Conservation (phyloP, 2,888 invertebrate genomes). For the Cyclophora albipunctata region DNA sequence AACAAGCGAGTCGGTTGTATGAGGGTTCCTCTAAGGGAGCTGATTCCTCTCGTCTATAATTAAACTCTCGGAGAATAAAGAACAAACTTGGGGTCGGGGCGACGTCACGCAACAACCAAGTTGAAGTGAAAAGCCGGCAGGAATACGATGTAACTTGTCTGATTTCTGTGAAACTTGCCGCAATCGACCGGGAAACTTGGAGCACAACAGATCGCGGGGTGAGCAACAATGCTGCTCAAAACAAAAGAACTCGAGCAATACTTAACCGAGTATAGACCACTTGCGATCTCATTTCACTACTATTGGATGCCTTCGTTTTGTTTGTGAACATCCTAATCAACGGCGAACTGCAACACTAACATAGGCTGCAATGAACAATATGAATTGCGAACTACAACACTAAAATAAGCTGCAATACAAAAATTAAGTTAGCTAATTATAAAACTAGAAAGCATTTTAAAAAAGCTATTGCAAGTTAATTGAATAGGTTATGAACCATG, state of each 20-base stretch:
- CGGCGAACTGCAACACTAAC: too few species aligned
- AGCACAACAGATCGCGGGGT: conserved; percentile 46
- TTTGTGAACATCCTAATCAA: conserved; percentile 4
- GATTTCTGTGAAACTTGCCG: conserved; percentile 54
- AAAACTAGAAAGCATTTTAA: too few species aligned
- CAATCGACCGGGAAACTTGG: conserved; percentile 55
- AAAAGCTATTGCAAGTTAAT: too few species aligned
- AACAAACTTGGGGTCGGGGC: conserved; percentile 55
- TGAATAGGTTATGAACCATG: too few species aligned
- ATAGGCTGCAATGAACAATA: too few species aligned
- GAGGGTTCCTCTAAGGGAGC: conserved; percentile 16
- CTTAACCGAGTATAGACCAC: conserved; percentile 32
- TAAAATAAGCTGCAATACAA: too few species aligned
- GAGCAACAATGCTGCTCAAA: conserved; percentile 55
- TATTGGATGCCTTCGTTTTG: conserved; percentile 6
- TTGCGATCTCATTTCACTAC: conserved; percentile 38
- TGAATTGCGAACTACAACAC: too few species aligned
- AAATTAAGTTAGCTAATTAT: too few species aligned
- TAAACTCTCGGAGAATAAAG: conserved; percentile 51
- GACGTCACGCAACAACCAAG: conserved; percentile 57
- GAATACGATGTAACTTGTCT: conserved; percentile 61
- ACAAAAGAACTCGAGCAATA: conserved; percentile 56
- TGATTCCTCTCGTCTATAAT: conserved; percentile 39
- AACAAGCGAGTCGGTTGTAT: conserved; percentile 14
- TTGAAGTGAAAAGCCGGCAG: conserved; percentile 56